These are phyloP conservation scores for Sebastes iracundus DNA, from an alignment of 2,797 vertebrate genomes.

Conservation along the genomic window DNA sequence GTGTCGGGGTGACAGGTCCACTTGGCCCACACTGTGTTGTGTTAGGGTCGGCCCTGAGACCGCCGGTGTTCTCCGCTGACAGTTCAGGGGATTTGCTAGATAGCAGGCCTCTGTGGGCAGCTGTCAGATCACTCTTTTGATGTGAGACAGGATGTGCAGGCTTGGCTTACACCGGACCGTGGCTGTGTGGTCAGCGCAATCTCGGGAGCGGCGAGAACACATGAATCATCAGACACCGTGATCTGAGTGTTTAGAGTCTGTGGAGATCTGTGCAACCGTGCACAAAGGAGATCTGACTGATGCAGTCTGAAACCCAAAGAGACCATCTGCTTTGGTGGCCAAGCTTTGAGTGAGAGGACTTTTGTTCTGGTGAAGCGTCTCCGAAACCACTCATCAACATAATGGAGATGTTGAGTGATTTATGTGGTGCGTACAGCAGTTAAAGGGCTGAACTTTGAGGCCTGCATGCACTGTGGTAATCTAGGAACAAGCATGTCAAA, in stretches of 20 bases:
- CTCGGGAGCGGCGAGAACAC: conserved; percentile 42
- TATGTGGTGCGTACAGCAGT: conserved; percentile 33
- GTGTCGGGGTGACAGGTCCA: conserved; percentile 65
- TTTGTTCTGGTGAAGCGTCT: conserved; percentile 50
- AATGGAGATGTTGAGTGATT: conserved; percentile 51
- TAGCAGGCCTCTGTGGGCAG: conserved; percentile 36
- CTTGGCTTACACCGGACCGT: conserved; percentile 1
- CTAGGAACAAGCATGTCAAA: conserved; percentile 15
- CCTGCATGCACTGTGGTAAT: conserved; percentile 33
- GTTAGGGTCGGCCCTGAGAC: conserved; percentile 27
- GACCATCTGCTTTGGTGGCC: conserved; percentile 55
- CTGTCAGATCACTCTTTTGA: conserved; percentile 40
- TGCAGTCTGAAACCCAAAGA: conserved; percentile 33
- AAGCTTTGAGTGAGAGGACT: conserved; percentile 46
- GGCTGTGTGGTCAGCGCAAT: conserved; percentile 41
- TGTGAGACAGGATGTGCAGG: conserved; percentile 30
- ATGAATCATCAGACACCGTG: conserved; percentile 44
- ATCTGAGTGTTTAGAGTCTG: conserved; percentile 37
- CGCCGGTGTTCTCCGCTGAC: conserved; percentile 11
- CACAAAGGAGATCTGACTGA: conserved; percentile 4
- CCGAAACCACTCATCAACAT: conserved; percentile 53
- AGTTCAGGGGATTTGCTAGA: conserved; percentile 22
- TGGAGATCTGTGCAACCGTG: conserved; percentile 15
- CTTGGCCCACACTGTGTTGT: conserved; percentile 49
- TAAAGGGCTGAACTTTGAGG: conserved; percentile 26